These are phyloP conservation scores for Eristalis tenax DNA, from an alignment of 2,888 invertebrate genomes.

Conservation along the genomic window DNA sequence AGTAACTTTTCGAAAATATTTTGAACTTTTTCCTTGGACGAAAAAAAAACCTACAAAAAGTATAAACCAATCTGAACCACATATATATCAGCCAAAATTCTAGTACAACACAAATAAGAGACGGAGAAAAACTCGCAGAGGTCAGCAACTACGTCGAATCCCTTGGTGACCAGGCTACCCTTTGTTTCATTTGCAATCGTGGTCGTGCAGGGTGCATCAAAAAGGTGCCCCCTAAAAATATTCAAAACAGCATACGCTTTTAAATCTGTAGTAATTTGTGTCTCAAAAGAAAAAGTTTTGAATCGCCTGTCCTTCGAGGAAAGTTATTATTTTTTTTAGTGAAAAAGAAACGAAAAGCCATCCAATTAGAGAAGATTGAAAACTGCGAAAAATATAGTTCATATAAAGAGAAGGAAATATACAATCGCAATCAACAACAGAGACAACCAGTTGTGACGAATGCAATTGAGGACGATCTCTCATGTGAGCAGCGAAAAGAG, in stretches of 20 bases:
- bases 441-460: conserved; percentile 15
- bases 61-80: not conserved
- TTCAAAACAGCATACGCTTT: not conserved
- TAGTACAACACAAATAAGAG: conserved; percentile 26
- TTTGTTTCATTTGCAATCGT: conserved; percentile 12
- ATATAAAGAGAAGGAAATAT: conserved; percentile 7
- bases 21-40: not conserved
- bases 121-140: conserved; percentile 17
- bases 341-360: conserved; percentile 2
- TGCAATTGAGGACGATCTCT: conserved; percentile 31
- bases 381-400: conserved; percentile 35
- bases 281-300: not conserved
- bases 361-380: conserved; percentile 23
- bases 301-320: not conserved
- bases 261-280: not conserved
- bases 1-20: not conserved
- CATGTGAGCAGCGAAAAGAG: conserved; percentile 28
- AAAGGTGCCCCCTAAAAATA: conserved; percentile 9
- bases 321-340: not conserved
- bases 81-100: not conserved
- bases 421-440: conserved; percentile 15
- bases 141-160: conserved; percentile 54
- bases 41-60: not conserved
- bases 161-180: conserved; percentile 28
- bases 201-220: conserved; percentile 17